Percentiles rank a stretch among this genome's conserved stretches.
These are phyloP conservation scores for Salminus brasiliensis DNA, from an alignment of 2,113 vertebrate species.

Conservation along the genomic window DNA sequence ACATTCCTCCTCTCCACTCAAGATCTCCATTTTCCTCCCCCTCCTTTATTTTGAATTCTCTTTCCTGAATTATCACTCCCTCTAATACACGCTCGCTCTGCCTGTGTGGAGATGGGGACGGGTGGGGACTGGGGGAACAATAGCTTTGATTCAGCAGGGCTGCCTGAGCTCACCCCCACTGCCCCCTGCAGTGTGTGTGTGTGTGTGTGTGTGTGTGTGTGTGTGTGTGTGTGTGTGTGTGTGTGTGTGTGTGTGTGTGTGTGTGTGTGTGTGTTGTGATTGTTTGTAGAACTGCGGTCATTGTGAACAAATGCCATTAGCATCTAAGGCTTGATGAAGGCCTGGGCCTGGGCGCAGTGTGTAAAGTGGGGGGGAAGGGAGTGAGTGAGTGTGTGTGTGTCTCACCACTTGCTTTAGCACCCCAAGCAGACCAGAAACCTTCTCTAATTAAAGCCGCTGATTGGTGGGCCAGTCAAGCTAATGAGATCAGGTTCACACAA, in stretches of 20 bases:
- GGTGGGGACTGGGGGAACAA: slow-evolving; percentile 43
- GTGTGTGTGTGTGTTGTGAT: slow-evolving; percentile 37
- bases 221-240: slow-evolving; percentile 49
- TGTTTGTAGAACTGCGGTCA: slow-evolving; percentile 44
- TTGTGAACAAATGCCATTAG: slow-evolving; percentile 57
- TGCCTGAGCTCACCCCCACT: slow-evolving; percentile 47
- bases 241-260: background rate
- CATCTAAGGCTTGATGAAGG: slow-evolving; percentile 38
- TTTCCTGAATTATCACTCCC: slow-evolving; percentile 1
- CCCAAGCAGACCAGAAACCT: background rate
- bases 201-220: slow-evolving; percentile 20
- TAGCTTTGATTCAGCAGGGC: slow-evolving; percentile 49
- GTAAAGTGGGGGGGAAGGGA: background rate
- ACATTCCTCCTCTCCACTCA: background rate
- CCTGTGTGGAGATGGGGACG: slow-evolving; percentile 38
- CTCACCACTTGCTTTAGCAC: background rate
- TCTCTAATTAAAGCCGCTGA: slow-evolving; percentile 11
- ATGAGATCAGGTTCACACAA: slow-evolving; percentile 4
- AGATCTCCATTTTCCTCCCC: background rate
- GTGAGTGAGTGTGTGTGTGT: too few species aligned
- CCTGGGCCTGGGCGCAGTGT: background rate
- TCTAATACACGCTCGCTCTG: background rate
- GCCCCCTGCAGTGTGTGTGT: background rate
- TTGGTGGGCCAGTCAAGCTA: background rate
- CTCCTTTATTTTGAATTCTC: slow-evolving; percentile 18